A percentile compares a stretch with the other conserved stretches of the same genome.
phyloP scores from a whole-genome alignment of 1,140 invertebrate genomes.

The Drosophila mojavensis region DNA sequence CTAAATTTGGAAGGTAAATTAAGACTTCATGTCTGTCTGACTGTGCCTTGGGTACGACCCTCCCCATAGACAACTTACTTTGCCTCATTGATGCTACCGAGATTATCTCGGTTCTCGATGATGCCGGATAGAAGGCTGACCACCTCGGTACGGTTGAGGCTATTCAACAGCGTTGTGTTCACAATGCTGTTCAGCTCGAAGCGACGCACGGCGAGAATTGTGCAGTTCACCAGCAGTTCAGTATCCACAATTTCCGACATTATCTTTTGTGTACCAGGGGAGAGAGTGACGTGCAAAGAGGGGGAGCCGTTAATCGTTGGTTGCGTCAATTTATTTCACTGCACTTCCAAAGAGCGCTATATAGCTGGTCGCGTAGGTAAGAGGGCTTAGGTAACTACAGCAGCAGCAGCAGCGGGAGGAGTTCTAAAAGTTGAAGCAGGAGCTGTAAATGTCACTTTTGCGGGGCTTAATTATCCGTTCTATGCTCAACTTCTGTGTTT shows the following conservation, averaged over 20 bases:
- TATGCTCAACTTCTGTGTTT: background rate
- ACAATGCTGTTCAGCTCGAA: conserved; percentile 78
- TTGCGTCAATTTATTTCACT: conserved; percentile 56
- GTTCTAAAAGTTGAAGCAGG: background rate
- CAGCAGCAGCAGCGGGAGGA: background rate
- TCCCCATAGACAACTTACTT: conserved; percentile 64
- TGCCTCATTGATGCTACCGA: conserved; percentile 77
- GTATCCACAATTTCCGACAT: conserved; percentile 83
- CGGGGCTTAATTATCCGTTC: conserved; percentile 40
- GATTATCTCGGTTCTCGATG: conserved; percentile 80
- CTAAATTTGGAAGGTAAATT: no score
- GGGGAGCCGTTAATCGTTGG: conserved; percentile 5
- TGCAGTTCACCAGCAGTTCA: conserved; percentile 81
- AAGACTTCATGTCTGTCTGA: no score
- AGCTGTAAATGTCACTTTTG: conserved; percentile 17
- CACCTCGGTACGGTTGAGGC: conserved; percentile 76
- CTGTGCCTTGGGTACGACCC: no score
- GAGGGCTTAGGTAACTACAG: background rate
- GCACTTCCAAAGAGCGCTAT: conserved; percentile 55
- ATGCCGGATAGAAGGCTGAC: conserved; percentile 72
- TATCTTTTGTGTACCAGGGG: conserved; percentile 18
- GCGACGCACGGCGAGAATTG: conserved; percentile 76
- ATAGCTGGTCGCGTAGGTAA: background rate
- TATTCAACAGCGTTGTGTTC: conserved; percentile 68
- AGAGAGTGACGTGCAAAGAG: background rate